Evolutionary conservation across 37 sponge, comb jelly and placozoan genomes (phyloP).

Genomic region (Chondrosia reniformis): DNA sequence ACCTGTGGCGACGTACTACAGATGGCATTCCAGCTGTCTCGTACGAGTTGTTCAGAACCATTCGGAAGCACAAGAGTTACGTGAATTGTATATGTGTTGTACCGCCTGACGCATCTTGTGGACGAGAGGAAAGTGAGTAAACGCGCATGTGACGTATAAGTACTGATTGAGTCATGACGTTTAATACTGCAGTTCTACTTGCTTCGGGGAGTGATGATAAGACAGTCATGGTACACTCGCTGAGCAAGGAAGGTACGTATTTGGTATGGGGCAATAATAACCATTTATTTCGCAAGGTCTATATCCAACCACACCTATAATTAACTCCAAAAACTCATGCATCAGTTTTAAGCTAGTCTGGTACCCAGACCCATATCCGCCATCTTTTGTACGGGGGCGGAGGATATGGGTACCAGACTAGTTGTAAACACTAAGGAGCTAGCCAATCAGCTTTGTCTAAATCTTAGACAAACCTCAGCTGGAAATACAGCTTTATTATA

Average conservation of each 20-base stretch:
- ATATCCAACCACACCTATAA: too few species aligned
- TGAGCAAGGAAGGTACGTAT: conserved; percentile 22
- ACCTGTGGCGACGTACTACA: conserved; percentile 39
- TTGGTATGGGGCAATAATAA: too few species aligned
- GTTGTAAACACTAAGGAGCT: too few species aligned
- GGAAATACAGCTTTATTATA: too few species aligned
- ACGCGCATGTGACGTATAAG: not conserved
- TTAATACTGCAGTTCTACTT: conserved; percentile 28
- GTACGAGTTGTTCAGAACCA: conserved; percentile 26
- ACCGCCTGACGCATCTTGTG: conserved; percentile 22
- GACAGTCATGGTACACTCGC: conserved; percentile 52
- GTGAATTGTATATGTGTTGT: conserved; percentile 58
- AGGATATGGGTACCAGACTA: too few species aligned
- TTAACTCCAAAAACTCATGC: too few species aligned
- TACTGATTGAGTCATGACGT: not conserved
- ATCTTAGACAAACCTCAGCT: too few species aligned
- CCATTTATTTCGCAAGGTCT: too few species aligned
- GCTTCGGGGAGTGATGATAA: conserved; percentile 69
- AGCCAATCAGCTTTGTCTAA: too few species aligned
- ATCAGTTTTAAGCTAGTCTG: too few species aligned
- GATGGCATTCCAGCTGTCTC: not conserved
- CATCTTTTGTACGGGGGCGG: too few species aligned
- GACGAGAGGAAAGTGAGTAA: conserved; percentile 7
- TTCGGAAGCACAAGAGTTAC: conserved; percentile 50
- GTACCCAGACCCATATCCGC: too few species aligned